Percentiles rank a stretch among this genome's conserved stretches.
Evolutionary conservation across 2,797 vertebrate species (phyloP).

Genomic region (Acanthornis magna): DNA sequence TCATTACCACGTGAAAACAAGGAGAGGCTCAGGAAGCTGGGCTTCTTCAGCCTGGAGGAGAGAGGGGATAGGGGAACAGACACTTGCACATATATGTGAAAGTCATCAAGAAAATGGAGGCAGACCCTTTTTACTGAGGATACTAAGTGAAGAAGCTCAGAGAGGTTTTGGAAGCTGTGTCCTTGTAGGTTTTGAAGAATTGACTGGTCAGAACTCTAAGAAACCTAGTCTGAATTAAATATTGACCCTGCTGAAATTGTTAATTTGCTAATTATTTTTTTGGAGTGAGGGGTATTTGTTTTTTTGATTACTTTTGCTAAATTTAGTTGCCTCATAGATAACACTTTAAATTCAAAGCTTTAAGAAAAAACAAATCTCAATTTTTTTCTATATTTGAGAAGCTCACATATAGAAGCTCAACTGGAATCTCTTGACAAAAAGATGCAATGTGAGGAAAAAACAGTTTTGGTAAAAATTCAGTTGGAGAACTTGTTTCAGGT

Average conservation of each 20-base stretch:
- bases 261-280: neutral
- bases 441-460: neutral
- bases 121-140: neutral
- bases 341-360: neutral
- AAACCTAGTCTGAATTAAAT: neutral
- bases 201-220: neutral
- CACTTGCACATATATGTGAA: neutral
- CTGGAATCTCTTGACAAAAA: neutral
- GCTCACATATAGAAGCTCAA: neutral
- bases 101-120: neutral
- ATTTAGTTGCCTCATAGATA: neutral
- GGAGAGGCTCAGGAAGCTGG: neutral
- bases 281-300: neutral
- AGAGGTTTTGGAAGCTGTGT: neutral
- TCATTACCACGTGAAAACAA: neutral
- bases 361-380: neutral
- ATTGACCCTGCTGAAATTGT: neutral
- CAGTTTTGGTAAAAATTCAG: neutral
- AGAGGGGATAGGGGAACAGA: neutral
- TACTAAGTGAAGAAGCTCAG: neutral
- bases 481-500: neutral
- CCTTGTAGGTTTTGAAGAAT: neutral
- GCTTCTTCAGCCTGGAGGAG: neutral
- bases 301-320: neutral
- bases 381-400: neutral